Base-by-base conservation (phyloP, 2,888 invertebrate species). In the Leucania comma region DNA sequence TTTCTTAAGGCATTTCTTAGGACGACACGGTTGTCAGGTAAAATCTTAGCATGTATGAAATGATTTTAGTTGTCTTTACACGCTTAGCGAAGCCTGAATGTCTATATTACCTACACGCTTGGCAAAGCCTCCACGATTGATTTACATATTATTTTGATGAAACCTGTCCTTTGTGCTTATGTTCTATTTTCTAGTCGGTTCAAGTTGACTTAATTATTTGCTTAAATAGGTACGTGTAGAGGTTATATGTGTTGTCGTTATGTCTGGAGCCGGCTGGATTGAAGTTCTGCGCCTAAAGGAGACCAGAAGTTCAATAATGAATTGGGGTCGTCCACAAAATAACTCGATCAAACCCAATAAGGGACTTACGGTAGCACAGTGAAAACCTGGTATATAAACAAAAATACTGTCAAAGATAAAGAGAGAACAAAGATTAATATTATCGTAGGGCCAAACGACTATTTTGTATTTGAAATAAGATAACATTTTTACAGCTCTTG, bases 401-500 rank as follows among this genome's bases (percentile, higher is more conserved):
- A 42, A 42, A 53, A 14, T 63, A 17, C 20, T 24, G 20, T 5
- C 24, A 29, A 54, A 17, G 20, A 54, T 9, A 20, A 48, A 64
- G 10, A n/a, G 48, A n/a, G 1, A 12, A 24, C 0, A 24, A 32
- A 32, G 14, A n/a, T 29, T 35, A 24, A 32, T 9, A 0, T 1
- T 32, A 5, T 5, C n/a, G 12, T 20, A 17, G 1, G 22, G 63
- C 24, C 50, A 22, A 63, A 10, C n/a, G 32, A 53, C 54, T 20
- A 35, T 35, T 51, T 58, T 35, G 24, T 57, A 60, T 61, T 60
- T 24, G 58, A 46, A 67, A 58, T 53, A 57, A 68, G 50, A n/a
- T n/a, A 64, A 20, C 56, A 56, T 75, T 61, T 60, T 42, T n/a
- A n/a, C n/a, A n/a, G n/a, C n/a, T n/a, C 29, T 51, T 26, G 12